A percentile compares a stretch with the other conserved stretches of the same genome.
Evolutionary conservation across 2,888 invertebrate genomes (phyloP).

Genomic region (Sminthurides aquaticus): DNA sequence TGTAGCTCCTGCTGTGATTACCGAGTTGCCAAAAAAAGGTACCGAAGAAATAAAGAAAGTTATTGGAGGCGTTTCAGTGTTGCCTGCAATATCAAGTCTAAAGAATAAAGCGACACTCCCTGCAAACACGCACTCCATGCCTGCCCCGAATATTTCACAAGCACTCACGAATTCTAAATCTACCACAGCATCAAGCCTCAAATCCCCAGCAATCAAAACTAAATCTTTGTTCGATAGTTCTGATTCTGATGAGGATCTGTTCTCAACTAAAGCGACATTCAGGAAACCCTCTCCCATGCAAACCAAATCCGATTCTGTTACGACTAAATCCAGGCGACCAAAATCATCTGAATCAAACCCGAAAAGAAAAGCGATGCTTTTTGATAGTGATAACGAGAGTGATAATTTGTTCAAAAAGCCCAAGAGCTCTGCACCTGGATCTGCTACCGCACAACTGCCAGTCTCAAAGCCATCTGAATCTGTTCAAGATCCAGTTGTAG

Average conservation of each 20-base stretch:
- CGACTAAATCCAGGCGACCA: not conserved
- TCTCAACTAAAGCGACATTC: slow-evolving; percentile 18
- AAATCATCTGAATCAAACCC: slow-evolving; percentile 14
- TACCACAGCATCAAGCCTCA: not conserved
- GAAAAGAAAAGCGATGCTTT: slow-evolving; percentile 5
- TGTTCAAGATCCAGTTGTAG: too few species aligned
- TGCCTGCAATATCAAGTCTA: not conserved
- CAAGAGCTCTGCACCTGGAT: too few species aligned
- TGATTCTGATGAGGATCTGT: slow-evolving; percentile 41
- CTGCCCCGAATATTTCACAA: not conserved
- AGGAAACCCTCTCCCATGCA: slow-evolving; percentile 2
- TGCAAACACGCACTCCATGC: slow-evolving; percentile 2
- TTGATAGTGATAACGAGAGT: slow-evolving; percentile 44
- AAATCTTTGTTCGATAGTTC: slow-evolving; percentile 42
- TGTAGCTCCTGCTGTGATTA: not conserved
- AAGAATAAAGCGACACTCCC: slow-evolving; percentile 5
- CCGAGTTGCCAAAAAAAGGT: not conserved
- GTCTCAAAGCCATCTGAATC: too few species aligned
- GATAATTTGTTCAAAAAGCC: slow-evolving; percentile 46
- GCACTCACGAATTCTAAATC: not conserved
- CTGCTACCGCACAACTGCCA: too few species aligned
- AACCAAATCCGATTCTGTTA: not conserved
- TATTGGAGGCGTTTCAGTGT: not conserved
- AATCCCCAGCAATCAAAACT: not conserved
- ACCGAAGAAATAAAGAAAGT: not conserved